phyloP scores from a whole-genome alignment of 2,888 invertebrate species.

The Tigriopus californicus region DNA sequence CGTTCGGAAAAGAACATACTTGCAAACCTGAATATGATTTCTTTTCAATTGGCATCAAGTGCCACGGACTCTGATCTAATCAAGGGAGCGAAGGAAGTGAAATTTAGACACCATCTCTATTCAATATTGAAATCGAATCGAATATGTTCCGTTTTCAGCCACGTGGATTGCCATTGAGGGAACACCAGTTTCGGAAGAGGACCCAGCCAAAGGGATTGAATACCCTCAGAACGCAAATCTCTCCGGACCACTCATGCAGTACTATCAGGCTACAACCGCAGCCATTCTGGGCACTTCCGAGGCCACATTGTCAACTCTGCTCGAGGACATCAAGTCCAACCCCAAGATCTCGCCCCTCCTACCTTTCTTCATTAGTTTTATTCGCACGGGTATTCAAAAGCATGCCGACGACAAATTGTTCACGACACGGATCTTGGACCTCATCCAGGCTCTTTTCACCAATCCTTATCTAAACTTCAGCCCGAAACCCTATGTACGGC shows the following conservation, averaged over 20 bases:
- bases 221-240: not conserved
- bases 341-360: slow-evolving; percentile 3
- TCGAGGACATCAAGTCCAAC: slow-evolving; percentile 8
- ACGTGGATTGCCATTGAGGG: slow-evolving; percentile 6
- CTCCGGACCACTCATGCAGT: slow-evolving; percentile 3
- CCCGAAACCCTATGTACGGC: slow-evolving; percentile 14
- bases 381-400: slow-evolving; percentile 3
- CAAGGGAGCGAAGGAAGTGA: too few species aligned
- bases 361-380: slow-evolving; percentile 4
- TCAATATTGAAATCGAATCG: too few species aligned
- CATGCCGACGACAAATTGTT: not conserved
- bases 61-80: too few species aligned
- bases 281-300: slow-evolving; percentile 3
- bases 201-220: not conserved
- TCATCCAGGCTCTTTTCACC: slow-evolving; percentile 3
- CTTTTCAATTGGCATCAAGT: too few species aligned
- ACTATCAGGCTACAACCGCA: slow-evolving; percentile 2
- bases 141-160: not conserved
- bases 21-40: too few species aligned
- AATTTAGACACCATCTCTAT: too few species aligned
- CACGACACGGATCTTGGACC: not conserved
- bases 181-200: not conserved
- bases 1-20: too few species aligned
- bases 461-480: slow-evolving; percentile 10
- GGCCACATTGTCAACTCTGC: not conserved